phyloP scores from a whole-genome alignment of 2,797 vertebrate species.

The Pyrocephalus nanus region DNA sequence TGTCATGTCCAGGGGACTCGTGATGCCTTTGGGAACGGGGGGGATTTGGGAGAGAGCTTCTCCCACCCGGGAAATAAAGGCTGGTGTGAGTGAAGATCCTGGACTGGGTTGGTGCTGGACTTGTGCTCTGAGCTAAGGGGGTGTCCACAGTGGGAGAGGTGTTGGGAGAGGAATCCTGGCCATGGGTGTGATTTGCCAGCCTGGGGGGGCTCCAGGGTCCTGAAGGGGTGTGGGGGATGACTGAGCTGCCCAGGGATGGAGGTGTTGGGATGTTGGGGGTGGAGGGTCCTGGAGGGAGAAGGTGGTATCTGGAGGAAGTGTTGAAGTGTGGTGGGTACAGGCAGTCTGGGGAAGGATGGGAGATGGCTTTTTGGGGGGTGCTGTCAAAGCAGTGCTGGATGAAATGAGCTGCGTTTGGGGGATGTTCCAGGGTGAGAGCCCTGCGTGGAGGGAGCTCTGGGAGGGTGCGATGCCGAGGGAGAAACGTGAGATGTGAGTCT shows the following conservation, averaged over 20 bases:
- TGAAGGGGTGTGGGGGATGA: not conserved
- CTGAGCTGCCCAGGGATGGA: not conserved
- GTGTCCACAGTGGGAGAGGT: not conserved
- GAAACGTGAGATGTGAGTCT: not conserved
- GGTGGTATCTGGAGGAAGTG: not conserved
- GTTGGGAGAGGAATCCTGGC: not conserved
- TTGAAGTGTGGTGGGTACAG: not conserved
- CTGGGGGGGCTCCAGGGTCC: not conserved
- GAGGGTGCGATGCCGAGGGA: not conserved
- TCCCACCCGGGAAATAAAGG: fast-evolving
- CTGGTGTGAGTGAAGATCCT: not conserved
- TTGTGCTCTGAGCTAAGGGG: not conserved
- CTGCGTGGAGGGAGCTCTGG: not conserved
- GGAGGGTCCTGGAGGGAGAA: not conserved
- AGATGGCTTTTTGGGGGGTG: not conserved
- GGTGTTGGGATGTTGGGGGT: not conserved
- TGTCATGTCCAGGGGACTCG: not conserved
- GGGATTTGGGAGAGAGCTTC: not conserved
- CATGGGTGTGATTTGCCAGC: not conserved
- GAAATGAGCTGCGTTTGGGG: not conserved
- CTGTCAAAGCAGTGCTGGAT: not conserved
- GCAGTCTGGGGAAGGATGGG: not conserved
- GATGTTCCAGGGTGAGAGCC: not conserved
- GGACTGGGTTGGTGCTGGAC: not conserved
- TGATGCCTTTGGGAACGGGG: not conserved